These are phyloP conservation scores for Ephestia elutella DNA, from an alignment of 1,140 invertebrate species.

Conservation along the genomic window DNA sequence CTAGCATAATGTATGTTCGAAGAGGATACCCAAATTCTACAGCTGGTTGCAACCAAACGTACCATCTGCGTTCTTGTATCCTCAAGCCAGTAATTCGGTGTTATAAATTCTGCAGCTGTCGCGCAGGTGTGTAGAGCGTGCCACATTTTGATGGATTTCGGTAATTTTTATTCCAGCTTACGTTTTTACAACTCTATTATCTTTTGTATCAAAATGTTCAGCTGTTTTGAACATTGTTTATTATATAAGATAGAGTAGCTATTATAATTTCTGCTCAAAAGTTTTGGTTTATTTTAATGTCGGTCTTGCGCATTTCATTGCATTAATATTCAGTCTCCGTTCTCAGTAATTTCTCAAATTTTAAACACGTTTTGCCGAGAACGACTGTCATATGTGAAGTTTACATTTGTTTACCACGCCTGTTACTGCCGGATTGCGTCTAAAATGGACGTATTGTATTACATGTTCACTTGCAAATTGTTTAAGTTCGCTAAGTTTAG, in stretches of 20 bases:
- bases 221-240: neutral
- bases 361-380: constrained; percentile 32
- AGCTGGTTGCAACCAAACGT: neutral
- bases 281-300: neutral
- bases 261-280: no score
- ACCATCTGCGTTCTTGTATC: constrained; percentile 42
- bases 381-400: constrained; percentile 33
- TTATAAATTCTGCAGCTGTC: constrained; percentile 61
- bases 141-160: constrained; percentile 44
- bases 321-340: constrained; percentile 48
- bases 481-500: constrained; percentile 21
- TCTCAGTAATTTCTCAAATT: constrained; percentile 41
- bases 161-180: constrained; percentile 6
- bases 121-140: constrained; percentile 59
- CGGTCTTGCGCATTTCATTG: neutral
- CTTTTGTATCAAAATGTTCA: neutral
- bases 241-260: no score
- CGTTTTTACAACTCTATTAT: neutral
- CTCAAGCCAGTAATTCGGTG: constrained; percentile 36
- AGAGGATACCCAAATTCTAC: neutral
- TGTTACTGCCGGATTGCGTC: constrained; percentile 41
- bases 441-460: constrained; percentile 51
- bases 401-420: constrained; percentile 42
- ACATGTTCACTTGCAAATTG: constrained; percentile 39
- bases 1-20: neutral